phyloP scores from a whole-genome alignment of 2,797 vertebrate genomes.

The Sebastes hubbsi region DNA sequence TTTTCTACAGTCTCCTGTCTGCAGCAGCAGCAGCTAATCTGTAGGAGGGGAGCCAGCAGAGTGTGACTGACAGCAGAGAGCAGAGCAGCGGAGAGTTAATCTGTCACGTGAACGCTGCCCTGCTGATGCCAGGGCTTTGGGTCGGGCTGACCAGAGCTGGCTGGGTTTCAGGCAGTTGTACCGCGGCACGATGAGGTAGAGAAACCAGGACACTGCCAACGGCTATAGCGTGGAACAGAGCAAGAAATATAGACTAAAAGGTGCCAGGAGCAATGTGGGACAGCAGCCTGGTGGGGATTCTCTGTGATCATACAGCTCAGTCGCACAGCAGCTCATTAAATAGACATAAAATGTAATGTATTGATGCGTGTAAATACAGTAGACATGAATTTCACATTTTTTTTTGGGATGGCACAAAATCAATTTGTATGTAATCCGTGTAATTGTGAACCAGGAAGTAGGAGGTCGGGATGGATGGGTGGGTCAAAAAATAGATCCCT shows the following conservation, averaged over 20 bases:
- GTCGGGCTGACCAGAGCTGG: conserved; percentile 45
- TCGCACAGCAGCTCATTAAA: too few species aligned
- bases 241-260: conserved; percentile 61
- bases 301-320: conserved; percentile 14
- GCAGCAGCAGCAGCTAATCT: conserved; percentile 41
- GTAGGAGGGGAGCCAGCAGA: conserved; percentile 31
- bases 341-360: too few species aligned
- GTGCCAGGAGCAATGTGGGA: conserved; percentile 59
- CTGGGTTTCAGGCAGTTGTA: conserved; percentile 38
- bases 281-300: conserved; percentile 57
- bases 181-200: conserved; percentile 41
- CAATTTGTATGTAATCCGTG: too few species aligned
- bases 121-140: conserved; percentile 36
- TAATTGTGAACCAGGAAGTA: too few species aligned
- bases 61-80: conserved; percentile 51
- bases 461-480: too few species aligned
- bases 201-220: conserved; percentile 60
- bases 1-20: conserved; percentile 13
- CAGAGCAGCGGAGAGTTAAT: conserved; percentile 57
- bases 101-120: conserved; percentile 60
- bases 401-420: too few species aligned
- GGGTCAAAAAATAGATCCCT: too few species aligned
- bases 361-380: too few species aligned
- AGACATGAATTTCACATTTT: too few species aligned
- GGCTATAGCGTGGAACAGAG: conserved; percentile 40